Evolutionary conservation across 2,797 vertebrate species (phyloP), one percentile per base, ranked within the genome.

Genomic region (Myiotriccus ornatus): DNA sequence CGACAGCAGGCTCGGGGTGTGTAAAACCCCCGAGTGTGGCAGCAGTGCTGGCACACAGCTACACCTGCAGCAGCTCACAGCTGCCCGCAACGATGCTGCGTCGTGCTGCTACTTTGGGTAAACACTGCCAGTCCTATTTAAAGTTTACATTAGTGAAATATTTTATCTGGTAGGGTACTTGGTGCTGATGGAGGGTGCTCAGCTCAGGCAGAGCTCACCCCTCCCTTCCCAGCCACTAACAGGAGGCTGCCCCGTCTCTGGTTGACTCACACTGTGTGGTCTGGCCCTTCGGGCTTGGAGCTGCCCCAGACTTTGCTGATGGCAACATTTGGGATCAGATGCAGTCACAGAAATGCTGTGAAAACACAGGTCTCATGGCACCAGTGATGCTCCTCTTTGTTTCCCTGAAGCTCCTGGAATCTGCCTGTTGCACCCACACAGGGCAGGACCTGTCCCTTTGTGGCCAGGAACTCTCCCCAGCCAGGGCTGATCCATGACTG

Each of bases 41-140:
- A 69, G 92, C 86, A 9, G 75, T 6, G 60, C 60, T 6, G 37
- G 89, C 67, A 28, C 63, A 60, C 34, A 59, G 68, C 88, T 24
- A 32, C 93, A 62, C 71, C 81, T 37, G 65, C 79, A 28, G 71
- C 84, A 47, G 22, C 76, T 57, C 37, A 4, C 1, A 12, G 44
- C 74, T 6, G n/a, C 4, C 8, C 1, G 9, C 28, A 32, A 3
- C n/a, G 64, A 27, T 1, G 3, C 78, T 9, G 52, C 75, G 57
- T 32, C 8, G 50, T 24, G 67, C 35, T 10, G 0, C 3, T 4
- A 1, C 49, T 14, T 41, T 0, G 17, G 35, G 37, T 49, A 27
- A 55, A 27, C 2, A 2, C 65, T 3, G 28, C 39, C 3, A 5
- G 69, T 2, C 41, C 44, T 41, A 2, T 7, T 41, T 20, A 8